These are phyloP conservation scores for Sycophila sp. DNA, from an alignment of 1,140 invertebrate species.

Conservation along the genomic window DNA sequence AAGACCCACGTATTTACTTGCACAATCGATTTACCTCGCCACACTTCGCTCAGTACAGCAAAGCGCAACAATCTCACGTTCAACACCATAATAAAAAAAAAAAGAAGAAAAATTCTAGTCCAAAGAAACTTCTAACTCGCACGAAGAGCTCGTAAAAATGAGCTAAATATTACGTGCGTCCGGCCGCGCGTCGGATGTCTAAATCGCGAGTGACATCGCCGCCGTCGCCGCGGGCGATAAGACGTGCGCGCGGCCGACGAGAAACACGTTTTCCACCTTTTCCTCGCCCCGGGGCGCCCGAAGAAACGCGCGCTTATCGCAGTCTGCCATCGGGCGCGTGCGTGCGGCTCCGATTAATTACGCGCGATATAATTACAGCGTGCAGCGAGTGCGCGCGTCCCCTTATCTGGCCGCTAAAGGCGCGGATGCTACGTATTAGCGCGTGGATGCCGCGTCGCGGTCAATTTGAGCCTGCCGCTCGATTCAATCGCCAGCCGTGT, in stretches of 20 bases:
- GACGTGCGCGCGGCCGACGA: background rate
- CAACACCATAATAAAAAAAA: too few relatives aligned
- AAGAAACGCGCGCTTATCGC: constrained; percentile 12
- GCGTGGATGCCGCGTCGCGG: too few relatives aligned
- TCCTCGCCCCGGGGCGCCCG: background rate
- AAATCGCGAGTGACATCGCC: background rate
- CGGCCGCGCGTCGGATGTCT: background rate
- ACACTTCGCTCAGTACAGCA: too few relatives aligned
- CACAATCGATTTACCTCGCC: too few relatives aligned
- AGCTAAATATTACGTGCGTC: background rate
- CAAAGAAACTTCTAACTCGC: background rate
- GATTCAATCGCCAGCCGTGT: too few relatives aligned
- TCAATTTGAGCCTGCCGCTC: too few relatives aligned
- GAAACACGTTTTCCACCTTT: constrained; percentile 2
- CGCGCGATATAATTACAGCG: constrained; percentile 6
- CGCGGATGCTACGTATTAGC: too few relatives aligned
- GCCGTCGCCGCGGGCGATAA: background rate
- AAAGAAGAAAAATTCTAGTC: too few relatives aligned
- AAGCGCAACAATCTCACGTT: too few relatives aligned
- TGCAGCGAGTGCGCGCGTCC: too few relatives aligned
- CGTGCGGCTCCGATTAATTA: background rate
- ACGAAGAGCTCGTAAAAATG: background rate
- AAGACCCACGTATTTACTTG: too few relatives aligned
- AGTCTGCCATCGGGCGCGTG: background rate
- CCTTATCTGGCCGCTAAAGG: background rate